These are phyloP conservation scores for Triplophysa rosa DNA, from an alignment of 2,113 vertebrate genomes.

Conservation along the genomic window DNA sequence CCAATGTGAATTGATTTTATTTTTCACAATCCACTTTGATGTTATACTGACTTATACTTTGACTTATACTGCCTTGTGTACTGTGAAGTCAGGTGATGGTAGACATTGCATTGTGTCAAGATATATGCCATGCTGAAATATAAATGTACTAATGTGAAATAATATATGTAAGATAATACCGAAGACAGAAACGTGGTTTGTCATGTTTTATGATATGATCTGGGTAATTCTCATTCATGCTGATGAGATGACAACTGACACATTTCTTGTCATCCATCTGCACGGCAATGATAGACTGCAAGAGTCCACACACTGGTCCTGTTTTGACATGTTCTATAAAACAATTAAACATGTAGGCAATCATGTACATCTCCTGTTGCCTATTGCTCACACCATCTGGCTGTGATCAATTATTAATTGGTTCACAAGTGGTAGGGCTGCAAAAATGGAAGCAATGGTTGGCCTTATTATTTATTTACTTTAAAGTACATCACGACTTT, in stretches of 20 bases:
- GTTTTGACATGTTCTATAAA: slow-evolving; percentile 81
- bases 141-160: slow-evolving; percentile 54
- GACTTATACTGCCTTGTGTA: slow-evolving; percentile 53
- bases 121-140: slow-evolving; percentile 48
- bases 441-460: slow-evolving; percentile 66
- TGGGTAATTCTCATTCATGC: slow-evolving; percentile 25
- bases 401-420: slow-evolving; percentile 80
- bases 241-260: slow-evolving; percentile 43
- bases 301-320: slow-evolving; percentile 67
- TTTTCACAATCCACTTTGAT: slow-evolving; percentile 53
- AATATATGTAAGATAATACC: slow-evolving; percentile 43
- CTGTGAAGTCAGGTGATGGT: slow-evolving; percentile 56
- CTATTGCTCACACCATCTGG: slow-evolving; percentile 78
- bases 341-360: slow-evolving; percentile 81
- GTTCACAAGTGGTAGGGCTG: slow-evolving; percentile 63
- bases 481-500: slow-evolving; percentile 62
- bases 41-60: slow-evolving; percentile 9
- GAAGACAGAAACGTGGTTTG: slow-evolving; percentile 43
- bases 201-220: slow-evolving; percentile 38
- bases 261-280: slow-evolving; percentile 70
- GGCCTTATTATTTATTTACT: slow-evolving; percentile 80
- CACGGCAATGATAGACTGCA: slow-evolving; percentile 62
- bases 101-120: slow-evolving; percentile 50
- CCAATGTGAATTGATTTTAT: slow-evolving; percentile 73
- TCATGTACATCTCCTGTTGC: slow-evolving; percentile 79